Base-by-base conservation (phyloP, 2,888 invertebrate species). In the Cyaniris semiargus region DNA sequence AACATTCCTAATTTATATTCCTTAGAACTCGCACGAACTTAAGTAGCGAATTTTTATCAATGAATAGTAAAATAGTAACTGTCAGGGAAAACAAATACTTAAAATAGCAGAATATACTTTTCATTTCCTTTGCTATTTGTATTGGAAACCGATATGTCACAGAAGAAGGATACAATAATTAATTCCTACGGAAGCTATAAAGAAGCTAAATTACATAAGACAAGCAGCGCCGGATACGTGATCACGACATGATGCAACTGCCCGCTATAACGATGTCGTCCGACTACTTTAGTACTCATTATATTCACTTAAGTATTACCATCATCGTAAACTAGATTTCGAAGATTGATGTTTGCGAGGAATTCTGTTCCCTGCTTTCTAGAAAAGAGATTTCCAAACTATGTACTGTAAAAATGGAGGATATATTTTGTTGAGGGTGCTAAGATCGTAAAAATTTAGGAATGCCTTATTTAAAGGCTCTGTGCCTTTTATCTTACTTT, bases 271-370 rank as follows among this genome's bases (percentile, higher is more conserved):
- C 60, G 60, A 66, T 66, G 10, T 1, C 23, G 60, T 23, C 60
- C 13, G 23, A 23, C 60, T 15, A 66, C 27, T 27, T 66, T 53
- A 18, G 15, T 18, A 53, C 15, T 53, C 53, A 53, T 53, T 27
- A 23, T 23, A 66, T 66, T 66, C 60, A 66, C 60, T 66, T 27
- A 66, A 60, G 23, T 66, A 66, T 66, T 23, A 27, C 23, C 60
- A 66, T 66, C 27, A 1, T 66, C 21, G 60, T 66, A 15, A 66
- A 15, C 23, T 23, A 60, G 60, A 21, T 60, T 60, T 66, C 58
- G 58, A 53, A 53, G 15, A 53, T 44, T 44, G 44, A 13, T 44
- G 10, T 44, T 10, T 3, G 44, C 44, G 10, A 44, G 44, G 10
- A 44, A 44, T 3, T 13, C 44, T 3, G 38, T 3, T 10, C 6